Evolutionary conservation across 1,140 invertebrate genomes (phyloP), one percentile per base, ranked within the genome.

Genomic region (Aethina tumida): DNA sequence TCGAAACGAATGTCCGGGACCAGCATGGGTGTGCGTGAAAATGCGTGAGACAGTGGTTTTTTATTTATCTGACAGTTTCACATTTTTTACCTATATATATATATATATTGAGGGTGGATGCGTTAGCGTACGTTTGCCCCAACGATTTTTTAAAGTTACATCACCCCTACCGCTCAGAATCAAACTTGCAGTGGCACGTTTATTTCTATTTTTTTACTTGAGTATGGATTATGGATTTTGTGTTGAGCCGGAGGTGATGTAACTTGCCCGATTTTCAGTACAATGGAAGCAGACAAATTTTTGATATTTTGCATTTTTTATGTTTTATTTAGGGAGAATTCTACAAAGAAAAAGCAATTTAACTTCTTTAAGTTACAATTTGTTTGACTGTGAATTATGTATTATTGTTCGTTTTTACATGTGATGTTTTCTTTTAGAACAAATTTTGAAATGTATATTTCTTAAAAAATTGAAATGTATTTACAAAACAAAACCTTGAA

Each of bases 251-350:
- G 13, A 28, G 12, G n/a, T 24, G 22, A 24, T 12, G n/a, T 24
- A 8, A 8, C 22, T 8, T 8, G 22, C 12, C 7, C 12, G 7
- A 12, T 8, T 24, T 24, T 35, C 5, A 6, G n/a, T 29, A 35
- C n/a, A 17, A 34, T 53, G 45, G 42, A 47, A 47, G 46, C 49
- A 55, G 53, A 47, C 29, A 47, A 46, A 50, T 47, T 50, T 55
- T 52, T 53, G 46, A 53, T 53, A 45, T 53, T 37, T 43, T 51
- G 46, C 41, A 46, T 54, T 52, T 54, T 45, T 53, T 50, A 41
- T 51, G 40, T 55, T 55, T 55, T 53, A 53, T 55, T 49, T 53
- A 55, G 50, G 53, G 47, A 47, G 51, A 53, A 53, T 41, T 49
- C 52, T 40, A 29, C 52, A 47, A 41, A 35, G 27, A 44, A 41